These are phyloP conservation scores for Tetramorium parvispinum DNA, from an alignment of 1,140 invertebrate genomes.

Conservation along the genomic window DNA sequence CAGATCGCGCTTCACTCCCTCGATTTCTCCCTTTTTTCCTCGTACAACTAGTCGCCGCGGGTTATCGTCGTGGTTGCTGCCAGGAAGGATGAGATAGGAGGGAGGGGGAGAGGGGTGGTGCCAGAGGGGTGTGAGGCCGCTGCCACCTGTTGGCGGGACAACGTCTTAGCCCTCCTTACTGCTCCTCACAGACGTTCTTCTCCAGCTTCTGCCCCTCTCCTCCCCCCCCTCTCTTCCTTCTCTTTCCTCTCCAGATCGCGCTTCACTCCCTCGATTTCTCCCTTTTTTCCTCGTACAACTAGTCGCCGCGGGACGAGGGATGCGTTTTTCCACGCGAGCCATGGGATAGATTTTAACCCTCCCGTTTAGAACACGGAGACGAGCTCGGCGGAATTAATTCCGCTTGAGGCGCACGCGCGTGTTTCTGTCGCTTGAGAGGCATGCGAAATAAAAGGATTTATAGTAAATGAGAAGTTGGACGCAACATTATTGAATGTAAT, in stretches of 20 bases:
- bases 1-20: not conserved
- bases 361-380: constrained; percentile 41
- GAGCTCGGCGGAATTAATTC: constrained; percentile 42
- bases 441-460: constrained; percentile 1
- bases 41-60: constrained; percentile 76
- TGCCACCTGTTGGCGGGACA: constrained; percentile 84
- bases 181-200: constrained; percentile 58
- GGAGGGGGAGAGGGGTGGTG: constrained; percentile 1
- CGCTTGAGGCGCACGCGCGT: constrained; percentile 26
- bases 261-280: constrained; percentile 13
- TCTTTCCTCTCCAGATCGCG: not conserved
- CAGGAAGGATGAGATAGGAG: constrained; percentile 70
- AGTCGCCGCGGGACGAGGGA: constrained; percentile 45
- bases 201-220: constrained; percentile 5
- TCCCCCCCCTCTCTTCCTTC: not conserved
- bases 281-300: constrained; percentile 55
- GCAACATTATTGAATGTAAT: not conserved
- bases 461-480: not conserved
- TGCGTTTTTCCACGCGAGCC: constrained; percentile 55
- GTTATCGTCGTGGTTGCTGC: constrained; percentile 79
- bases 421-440: constrained; percentile 8
- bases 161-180: constrained; percentile 70
- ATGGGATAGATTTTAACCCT: constrained; percentile 44
- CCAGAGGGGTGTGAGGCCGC: constrained; percentile 80
- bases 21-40: constrained; percentile 49